Evolutionary conservation across 2,113 vertebrate species (phyloP).

Genomic region (Craseonycteris thonglongyai): DNA sequence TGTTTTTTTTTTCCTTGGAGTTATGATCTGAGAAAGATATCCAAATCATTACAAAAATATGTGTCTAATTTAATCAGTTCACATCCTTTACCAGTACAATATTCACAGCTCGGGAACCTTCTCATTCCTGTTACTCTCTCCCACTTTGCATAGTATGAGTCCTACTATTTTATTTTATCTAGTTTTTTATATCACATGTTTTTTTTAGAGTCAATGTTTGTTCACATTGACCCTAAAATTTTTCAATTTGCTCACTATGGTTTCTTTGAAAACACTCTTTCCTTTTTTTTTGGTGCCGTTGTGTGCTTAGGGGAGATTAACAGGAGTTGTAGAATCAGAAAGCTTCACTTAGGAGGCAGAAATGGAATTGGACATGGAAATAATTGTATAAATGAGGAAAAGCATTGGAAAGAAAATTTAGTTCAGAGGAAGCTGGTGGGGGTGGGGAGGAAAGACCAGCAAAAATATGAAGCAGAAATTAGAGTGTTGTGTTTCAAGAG

Average conservation of each 20-base stretch:
- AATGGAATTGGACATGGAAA: no score
- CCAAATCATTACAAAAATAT: background rate
- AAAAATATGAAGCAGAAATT: no score
- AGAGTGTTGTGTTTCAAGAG: no score
- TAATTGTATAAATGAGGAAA: no score
- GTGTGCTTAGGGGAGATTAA: no score
- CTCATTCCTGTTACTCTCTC: background rate
- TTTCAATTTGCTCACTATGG: background rate
- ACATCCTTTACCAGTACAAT: background rate
- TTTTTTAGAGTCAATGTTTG: background rate
- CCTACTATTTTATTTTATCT: background rate
- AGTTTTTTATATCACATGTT: background rate
- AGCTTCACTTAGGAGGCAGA: no score
- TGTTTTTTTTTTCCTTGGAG: background rate
- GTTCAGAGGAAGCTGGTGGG: no score
- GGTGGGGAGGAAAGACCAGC: no score
- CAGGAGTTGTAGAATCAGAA: no score
- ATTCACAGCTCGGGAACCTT: background rate
- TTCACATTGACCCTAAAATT: background rate
- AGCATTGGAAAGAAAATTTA: no score
- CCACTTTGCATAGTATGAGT: background rate
- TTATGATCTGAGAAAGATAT: slow-evolving; percentile 2
- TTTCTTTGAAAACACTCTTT: background rate
- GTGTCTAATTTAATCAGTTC: background rate
- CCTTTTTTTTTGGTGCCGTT: no score